Evolutionary conservation across 2,797 vertebrate species (phyloP), one percentile per base, ranked within the genome.

Genomic region (Oryzias sinensis): DNA sequence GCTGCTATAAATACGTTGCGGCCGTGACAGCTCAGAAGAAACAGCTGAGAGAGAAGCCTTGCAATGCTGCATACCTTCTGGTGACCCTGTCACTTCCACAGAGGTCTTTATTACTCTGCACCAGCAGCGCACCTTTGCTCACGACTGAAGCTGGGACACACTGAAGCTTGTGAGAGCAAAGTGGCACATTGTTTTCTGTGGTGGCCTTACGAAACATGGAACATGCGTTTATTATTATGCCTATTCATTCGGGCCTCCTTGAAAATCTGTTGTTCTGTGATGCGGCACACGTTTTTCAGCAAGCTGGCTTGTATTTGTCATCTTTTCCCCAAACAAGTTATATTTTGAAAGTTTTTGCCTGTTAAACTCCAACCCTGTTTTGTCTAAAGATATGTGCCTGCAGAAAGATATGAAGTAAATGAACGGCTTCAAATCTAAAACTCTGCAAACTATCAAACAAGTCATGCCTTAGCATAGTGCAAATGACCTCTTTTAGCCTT

Each of bases 81-180:
- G 88, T 90, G 84, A 85, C 86, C 76, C 91, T 90, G 90, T 90
- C 89, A 92, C 84, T 86, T 91, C 87, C 69, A 82, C 77, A 84
- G 88, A 91, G 90, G 86, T 92, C 90, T 93, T 91, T 88, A 92
- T 93, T 91, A 92, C 89, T 87, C 85, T 65, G 60, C 85, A 81
- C 79, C 76, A 76, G 82, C 86, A 79, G 86, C 83, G 84, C 81
- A 67, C 79, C 82, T 87, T 86, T 81, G 79, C 86, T 88, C 66
- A 58, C 62, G 66, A 76, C 83, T 52, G 74, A 69, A 70, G 64
- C 65, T 67, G 70, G 73, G 79, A 82, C 85, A 70, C 63, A 76
- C 62, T 33, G 53, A 59, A 74, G 43, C 70, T 74, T 81, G 77
- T 77, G 68, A 77, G 64, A 69, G 68, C 79, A 84, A 71, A 78